phyloP scores from a whole-genome alignment of 2,888 invertebrate genomes.

The Aleiodes alternator region DNA sequence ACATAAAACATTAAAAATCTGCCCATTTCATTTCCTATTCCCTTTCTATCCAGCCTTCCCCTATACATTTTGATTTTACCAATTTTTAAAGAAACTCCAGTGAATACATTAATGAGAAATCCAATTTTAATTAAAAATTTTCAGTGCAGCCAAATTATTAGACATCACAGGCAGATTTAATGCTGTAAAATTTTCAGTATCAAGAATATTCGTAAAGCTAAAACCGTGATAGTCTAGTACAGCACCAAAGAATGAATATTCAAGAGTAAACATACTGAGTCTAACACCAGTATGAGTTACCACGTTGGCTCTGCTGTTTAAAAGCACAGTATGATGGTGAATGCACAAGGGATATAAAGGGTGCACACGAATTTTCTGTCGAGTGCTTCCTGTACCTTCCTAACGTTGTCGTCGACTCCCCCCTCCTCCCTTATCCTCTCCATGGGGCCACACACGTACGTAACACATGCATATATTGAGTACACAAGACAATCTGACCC shows the following conservation, averaged over 20 bases:
- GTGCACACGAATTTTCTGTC: conserved; percentile 23
- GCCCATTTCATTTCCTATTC: no score
- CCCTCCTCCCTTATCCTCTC: not conserved
- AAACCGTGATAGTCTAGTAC: conserved; percentile 16
- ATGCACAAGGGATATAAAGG: conserved; percentile 30
- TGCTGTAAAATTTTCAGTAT: not conserved
- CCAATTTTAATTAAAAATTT: no score
- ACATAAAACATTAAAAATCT: no score
- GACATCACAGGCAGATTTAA: not conserved
- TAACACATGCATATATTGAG: conserved; percentile 26
- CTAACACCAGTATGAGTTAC: conserved; percentile 37
- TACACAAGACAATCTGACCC: conserved; percentile 4
- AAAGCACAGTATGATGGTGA: conserved; percentile 36
- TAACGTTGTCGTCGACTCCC: conserved; percentile 10
- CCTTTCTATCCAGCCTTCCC: no score
- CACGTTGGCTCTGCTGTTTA: conserved; percentile 44
- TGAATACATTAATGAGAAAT: conserved; percentile 13
- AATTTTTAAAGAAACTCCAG: not conserved
- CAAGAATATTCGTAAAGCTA: conserved; percentile 33
- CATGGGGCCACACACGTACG: conserved; percentile 3
- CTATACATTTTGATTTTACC: no score
- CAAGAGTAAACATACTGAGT: conserved; percentile 65
- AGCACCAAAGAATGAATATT: conserved; percentile 69
- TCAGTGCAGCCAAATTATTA: not conserved
- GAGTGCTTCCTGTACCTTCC: conserved; percentile 23